phyloP scores from a whole-genome alignment of 2,113 vertebrate species.

The Percina caprodes region DNA sequence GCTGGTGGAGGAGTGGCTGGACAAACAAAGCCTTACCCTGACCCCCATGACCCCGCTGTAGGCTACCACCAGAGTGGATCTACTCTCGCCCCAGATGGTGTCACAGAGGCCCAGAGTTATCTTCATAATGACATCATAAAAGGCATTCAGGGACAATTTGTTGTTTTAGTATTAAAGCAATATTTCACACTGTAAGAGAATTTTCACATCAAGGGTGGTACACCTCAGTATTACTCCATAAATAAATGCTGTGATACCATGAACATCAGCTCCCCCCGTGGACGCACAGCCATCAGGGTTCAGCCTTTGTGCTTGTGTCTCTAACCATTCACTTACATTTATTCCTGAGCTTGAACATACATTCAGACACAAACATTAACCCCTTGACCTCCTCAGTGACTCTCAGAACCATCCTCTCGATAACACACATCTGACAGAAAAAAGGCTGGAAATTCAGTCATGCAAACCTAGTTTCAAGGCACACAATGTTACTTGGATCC shows the following conservation, averaged over 20 bases:
- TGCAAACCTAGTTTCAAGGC: not conserved
- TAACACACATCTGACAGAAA: conserved; percentile 5
- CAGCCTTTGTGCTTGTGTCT: not conserved
- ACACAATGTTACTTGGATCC: not conserved
- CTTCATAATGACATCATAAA: conserved; percentile 37
- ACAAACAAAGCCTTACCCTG: conserved; percentile 59
- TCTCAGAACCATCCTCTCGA: not conserved
- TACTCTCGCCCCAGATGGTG: conserved; percentile 11
- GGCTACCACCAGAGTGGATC: conserved; percentile 10
- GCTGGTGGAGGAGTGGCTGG: conserved; percentile 16
- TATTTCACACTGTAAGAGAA: conserved; percentile 31
- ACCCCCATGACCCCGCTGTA: conserved; percentile 54
- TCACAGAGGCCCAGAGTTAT: conserved; percentile 32
- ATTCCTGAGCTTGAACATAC: conserved; percentile 35
- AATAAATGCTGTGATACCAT: conserved; percentile 31
- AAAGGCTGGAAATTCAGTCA: conserved; percentile 3
- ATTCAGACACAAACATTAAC: conserved; percentile 50
- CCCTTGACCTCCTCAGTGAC: conserved; percentile 12
- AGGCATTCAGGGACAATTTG: conserved; percentile 28
- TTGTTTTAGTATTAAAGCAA: conserved; percentile 48
- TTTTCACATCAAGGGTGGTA: conserved; percentile 31
- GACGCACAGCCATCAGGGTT: conserved; percentile 12
- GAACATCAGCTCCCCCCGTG: not conserved
- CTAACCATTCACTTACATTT: conserved; percentile 17
- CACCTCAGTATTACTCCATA: not conserved